A percentile compares a stretch with the other conserved stretches of the same genome.
phyloP scores from a whole-genome alignment of 2,888 invertebrate species.

The Ethmia dodecea region DNA sequence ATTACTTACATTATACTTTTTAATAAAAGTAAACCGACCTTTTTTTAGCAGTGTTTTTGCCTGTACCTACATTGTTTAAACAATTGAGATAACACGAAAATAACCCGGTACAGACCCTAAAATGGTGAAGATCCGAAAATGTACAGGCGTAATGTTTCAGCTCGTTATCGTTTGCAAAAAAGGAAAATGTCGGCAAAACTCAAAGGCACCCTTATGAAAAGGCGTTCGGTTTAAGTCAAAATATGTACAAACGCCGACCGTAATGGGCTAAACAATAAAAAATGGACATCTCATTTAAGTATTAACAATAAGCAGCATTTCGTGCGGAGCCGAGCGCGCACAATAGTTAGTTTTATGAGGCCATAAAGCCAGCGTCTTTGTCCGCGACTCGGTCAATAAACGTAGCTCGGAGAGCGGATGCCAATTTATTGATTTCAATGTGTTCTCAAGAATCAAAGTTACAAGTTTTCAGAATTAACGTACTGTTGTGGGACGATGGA shows the following conservation, averaged over 20 bases:
- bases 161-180: conserved; percentile 59
- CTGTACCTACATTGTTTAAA: no score
- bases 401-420: conserved; percentile 16
- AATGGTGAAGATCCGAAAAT: background rate
- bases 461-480: no score
- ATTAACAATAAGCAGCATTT: conserved; percentile 66
- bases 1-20: no score
- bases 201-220: conserved; percentile 47
- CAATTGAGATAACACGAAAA: background rate
- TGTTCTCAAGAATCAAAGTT: no score
- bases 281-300: conserved; percentile 74
- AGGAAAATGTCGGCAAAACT: conserved; percentile 39
- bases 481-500: no score
- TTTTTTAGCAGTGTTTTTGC: no score
- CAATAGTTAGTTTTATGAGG: conserved; percentile 65
- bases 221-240: conserved; percentile 55
- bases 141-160: conserved; percentile 29
- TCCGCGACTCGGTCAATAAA: conserved; percentile 59
- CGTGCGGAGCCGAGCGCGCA: conserved; percentile 48
- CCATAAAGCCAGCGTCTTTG: conserved; percentile 65
- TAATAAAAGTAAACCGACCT: no score
- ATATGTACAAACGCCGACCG: conserved; percentile 67
- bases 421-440: conserved; percentile 16
- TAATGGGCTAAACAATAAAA: conserved; percentile 67
- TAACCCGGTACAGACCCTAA: conserved; percentile 1